These are phyloP conservation scores for Drosophila monieri DNA, from an alignment of 2,888 invertebrate genomes.

Conservation along the genomic window DNA sequence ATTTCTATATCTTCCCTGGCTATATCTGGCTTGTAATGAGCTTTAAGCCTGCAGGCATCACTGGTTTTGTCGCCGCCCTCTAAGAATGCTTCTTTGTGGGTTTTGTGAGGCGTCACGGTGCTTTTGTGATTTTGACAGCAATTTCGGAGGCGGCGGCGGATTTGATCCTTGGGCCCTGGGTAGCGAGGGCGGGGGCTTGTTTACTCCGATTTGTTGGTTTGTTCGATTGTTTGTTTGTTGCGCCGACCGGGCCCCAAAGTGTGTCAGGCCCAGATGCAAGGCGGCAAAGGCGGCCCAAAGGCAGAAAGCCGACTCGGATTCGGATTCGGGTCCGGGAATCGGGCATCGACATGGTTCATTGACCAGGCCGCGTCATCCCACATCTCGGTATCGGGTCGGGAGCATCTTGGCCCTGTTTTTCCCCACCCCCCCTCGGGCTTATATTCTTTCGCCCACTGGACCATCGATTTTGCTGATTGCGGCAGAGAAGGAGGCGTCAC, in stretches of 20 bases:
- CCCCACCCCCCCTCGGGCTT: not conserved
- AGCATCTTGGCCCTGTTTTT: conserved; percentile 9
- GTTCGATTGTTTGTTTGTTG: conserved; percentile 45
- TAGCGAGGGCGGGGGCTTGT: conserved; percentile 9
- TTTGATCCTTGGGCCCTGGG: conserved; percentile 24
- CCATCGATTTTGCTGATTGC: conserved; percentile 36
- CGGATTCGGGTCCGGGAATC: not conserved
- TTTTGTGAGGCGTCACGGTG: conserved; percentile 31
- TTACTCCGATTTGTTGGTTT: conserved; percentile 43
- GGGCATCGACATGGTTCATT: conserved; percentile 58
- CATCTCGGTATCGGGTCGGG: conserved; percentile 42
- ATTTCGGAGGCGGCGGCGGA: conserved; percentile 13
- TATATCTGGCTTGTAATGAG: not conserved
- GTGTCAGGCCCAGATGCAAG: conserved; percentile 63
- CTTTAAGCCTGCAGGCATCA: not conserved
- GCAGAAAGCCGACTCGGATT: conserved; percentile 2
- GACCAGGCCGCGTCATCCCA: conserved; percentile 57
- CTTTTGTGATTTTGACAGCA: conserved; percentile 64
- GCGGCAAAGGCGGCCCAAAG: not conserved
- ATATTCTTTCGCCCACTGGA: conserved; percentile 25
- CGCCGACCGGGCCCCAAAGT: conserved; percentile 33
- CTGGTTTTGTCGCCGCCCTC: conserved; percentile 2
- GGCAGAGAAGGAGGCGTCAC: conserved; percentile 39
- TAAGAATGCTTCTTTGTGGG: conserved; percentile 9
- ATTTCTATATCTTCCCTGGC: not conserved